A percentile compares a stretch with the other conserved stretches of the same genome.
phyloP scores from a whole-genome alignment of 2,888 invertebrate species.

The Fragum fragum region DNA sequence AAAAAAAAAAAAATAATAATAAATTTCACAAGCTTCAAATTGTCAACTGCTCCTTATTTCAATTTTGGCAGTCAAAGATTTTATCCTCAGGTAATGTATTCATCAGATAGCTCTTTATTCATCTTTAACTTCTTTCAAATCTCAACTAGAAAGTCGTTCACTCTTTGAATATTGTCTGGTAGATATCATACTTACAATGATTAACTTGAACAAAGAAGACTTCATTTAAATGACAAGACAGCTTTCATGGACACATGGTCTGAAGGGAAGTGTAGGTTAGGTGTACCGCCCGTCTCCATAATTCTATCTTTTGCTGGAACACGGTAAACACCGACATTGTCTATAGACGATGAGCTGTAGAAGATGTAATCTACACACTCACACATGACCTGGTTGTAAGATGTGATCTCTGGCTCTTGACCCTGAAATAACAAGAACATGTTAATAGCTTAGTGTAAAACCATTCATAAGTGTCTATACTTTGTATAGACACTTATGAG shows the following conservation, averaged over 20 bases:
- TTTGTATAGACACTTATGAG: no score
- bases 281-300: constrained; percentile 77
- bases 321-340: constrained; percentile 78
- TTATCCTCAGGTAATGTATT: no score
- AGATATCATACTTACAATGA: constrained; percentile 19
- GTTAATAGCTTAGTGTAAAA: no score
- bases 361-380: constrained; percentile 84
- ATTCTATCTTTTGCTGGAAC: constrained; percentile 70
- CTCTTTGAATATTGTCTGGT: no score
- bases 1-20: no score
- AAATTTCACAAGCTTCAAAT: no score
- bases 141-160: no score
- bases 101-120: no score
- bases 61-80: no score
- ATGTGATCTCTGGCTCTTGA: constrained; percentile 80
- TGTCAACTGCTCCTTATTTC: no score
- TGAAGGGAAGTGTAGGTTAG: constrained; percentile 83
- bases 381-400: constrained; percentile 73
- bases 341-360: constrained; percentile 78
- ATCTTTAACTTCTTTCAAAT: no score
- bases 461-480: no score
- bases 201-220: not conserved
- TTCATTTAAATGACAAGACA: constrained; percentile 77
- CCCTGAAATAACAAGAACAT: constrained; percentile 70
- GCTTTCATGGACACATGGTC: constrained; percentile 85